A percentile compares a stretch with the other conserved stretches of the same genome.
Conservation (phyloP, 1,140 invertebrate species). For the Choristoneura fumiferana region DNA sequence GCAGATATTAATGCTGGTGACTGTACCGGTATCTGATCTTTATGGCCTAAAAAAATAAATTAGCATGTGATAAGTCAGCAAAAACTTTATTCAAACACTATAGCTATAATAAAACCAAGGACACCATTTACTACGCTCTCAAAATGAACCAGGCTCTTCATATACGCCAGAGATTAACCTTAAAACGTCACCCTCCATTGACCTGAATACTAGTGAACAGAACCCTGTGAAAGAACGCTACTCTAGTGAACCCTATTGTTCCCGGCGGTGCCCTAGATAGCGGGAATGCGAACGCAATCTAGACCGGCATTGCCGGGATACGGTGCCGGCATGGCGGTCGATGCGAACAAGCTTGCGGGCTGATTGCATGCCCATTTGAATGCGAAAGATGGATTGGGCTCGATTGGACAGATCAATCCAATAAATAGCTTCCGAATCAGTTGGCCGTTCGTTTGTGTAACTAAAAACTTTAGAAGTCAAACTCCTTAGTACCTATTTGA, state of each 20-base stretch:
- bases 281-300: conserved; percentile 68
- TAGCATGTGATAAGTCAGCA: too few relatives aligned
- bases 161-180: conserved; percentile 10
- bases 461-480: too few relatives aligned
- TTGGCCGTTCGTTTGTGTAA: not conserved
- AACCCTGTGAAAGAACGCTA: conserved; percentile 55
- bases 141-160: not conserved
- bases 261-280: conserved; percentile 54
- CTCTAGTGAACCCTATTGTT: conserved; percentile 61
- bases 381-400: conserved; percentile 1
- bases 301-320: conserved; percentile 30
- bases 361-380: conserved; percentile 15
- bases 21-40: too few relatives aligned
- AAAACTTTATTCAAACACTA: too few relatives aligned
- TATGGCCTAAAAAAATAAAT: too few relatives aligned
- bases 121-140: too few relatives aligned
- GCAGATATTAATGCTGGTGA: too few relatives aligned
- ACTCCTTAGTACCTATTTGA: too few relatives aligned
- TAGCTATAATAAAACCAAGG: too few relatives aligned
- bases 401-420: conserved; percentile 2
- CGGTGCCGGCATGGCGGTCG: not conserved
- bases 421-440: not conserved
- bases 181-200: conserved; percentile 57
- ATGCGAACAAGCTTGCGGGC: not conserved
- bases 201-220: conserved; percentile 55